Evolutionary conservation across 2,797 vertebrate genomes (phyloP), one percentile per base, ranked within the genome.

Genomic region (Parauchenoglanis punctatus): DNA sequence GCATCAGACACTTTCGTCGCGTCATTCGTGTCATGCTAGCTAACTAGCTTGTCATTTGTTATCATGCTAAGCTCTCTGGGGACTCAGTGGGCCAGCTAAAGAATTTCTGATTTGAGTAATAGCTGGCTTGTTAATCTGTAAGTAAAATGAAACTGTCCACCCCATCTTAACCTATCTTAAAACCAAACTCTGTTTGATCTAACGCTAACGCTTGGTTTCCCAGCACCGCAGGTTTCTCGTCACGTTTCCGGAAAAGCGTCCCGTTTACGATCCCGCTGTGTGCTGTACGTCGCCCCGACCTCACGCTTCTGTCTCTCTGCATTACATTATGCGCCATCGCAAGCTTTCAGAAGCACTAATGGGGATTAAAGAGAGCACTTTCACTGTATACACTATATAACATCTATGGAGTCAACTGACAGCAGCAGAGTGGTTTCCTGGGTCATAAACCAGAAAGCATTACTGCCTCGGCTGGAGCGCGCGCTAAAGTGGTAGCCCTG

Each of bases 401-500:
- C 73, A 63, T 76, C 58, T 58, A 63, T 10, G n/a, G 65, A 28
- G 59, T 72, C 70, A 54, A 46, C 67, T 31, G 49, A 56, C 78
- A 63, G 73, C 52, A 73, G 44, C 49, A 46, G 65, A 86, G 78
- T 81, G 85, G 63, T 59, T 80, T 68, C 77, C 80, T 23, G 87
- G 85, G 78, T 83, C 73, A 87, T 90, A 90, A 91, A 83, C 44
- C 68, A 82, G 20, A 83, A 68, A 67, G 23, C 61, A 13, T 17
- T 35, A n/a, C 61, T 11, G 58, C 40, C 7, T 31, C 23, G n/a
- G 13, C 7, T 54, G 49, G 49, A 28, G 73, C 6, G 49, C 5
- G 59, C 85, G 28, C 77, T 87, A 87, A 84, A 91, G 87, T 84
- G 84, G 76, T 76, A 17, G 87, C 31, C n/a, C n/a, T 28, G 28